Base-by-base conservation (phyloP, 2,888 invertebrate species). In the Cryptosula pallasiana region DNA sequence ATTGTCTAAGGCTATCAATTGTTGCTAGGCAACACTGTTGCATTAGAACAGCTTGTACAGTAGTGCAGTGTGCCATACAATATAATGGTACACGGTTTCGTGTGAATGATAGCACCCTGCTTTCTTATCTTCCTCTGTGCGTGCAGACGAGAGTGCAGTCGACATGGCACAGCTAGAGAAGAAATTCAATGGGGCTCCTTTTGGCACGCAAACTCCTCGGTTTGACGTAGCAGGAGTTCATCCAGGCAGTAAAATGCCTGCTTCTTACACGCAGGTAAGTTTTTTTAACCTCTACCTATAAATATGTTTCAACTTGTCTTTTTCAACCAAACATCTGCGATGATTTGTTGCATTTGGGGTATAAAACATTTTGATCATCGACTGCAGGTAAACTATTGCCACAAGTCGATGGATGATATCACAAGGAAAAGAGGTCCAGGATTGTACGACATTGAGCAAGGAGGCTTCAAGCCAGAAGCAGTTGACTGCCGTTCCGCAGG, bases 161-260 rank as follows among this genome's bases (percentile, higher is more conserved):
- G 25, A 36, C 5, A 70, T 70, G 70, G 70, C 70, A 2, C 29
- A 36, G 45, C 70, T 70, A 9, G 71, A 71, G 13, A 74, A 72
- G 54, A 70, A 55, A n/a, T 74, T 71, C 57, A 54, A 69, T n/a
- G 76, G 76, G 13, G 75, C 76, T 27, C 76, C 76, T 1, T 76
- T 76, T 74, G 76, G 76, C 20, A 72, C 71, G 13, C 76, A 76
- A 55, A 73, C 75, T 2, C 71, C 74, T 32, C 73, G 83, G 72
- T 83, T 83, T 80, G 82, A 82, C 78, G 80, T 82, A 1, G 78
- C 81, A 69, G 82, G 81, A 29, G 79, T 83, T 3, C 82, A 83
- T 75, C 83, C 83, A 1, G 81, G 80, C 72, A 78, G 76, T 63
- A 82, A 82, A 75, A 77, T 78, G 70, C 83, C 84, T 23, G 83